Percentiles rank a stretch among this genome's conserved stretches.
phyloP scores from a whole-genome alignment of 2,113 vertebrate species.

The Ceyx cyanopectus region DNA sequence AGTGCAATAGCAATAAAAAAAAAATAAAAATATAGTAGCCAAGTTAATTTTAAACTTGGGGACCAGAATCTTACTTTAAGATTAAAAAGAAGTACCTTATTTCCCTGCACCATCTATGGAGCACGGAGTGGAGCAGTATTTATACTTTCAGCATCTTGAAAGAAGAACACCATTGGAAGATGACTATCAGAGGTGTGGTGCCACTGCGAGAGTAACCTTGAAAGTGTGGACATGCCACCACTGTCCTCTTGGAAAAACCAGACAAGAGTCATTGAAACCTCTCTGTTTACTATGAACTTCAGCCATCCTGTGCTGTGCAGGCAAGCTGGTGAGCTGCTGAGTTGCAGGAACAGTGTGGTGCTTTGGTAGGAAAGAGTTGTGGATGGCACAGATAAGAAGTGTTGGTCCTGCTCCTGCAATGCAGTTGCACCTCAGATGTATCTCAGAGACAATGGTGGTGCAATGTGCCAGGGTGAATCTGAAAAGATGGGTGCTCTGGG shows the following conservation, averaged over 20 bases:
- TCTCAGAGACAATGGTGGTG: neutral
- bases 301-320: fast-evolving
- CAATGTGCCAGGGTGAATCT: neutral
- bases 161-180: neutral
- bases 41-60: neutral
- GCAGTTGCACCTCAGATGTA: neutral
- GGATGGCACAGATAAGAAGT: neutral
- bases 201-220: neutral
- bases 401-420: neutral
- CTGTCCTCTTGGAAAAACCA: neutral
- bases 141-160: neutral
- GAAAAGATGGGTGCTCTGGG: fast-evolving
- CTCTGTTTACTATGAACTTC: neutral
- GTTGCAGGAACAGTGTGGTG: neutral
- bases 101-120: neutral
- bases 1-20: neutral
- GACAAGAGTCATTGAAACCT: neutral
- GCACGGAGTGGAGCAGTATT: neutral
- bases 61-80: neutral
- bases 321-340: neutral
- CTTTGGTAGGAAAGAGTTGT: neutral
- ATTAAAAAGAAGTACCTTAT: neutral
- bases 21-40: too few species aligned
- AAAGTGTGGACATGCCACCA: neutral
- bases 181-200: neutral